Evolutionary conservation across 1,140 invertebrate species (phyloP).

Genomic region (Belonocnema kinseyi): DNA sequence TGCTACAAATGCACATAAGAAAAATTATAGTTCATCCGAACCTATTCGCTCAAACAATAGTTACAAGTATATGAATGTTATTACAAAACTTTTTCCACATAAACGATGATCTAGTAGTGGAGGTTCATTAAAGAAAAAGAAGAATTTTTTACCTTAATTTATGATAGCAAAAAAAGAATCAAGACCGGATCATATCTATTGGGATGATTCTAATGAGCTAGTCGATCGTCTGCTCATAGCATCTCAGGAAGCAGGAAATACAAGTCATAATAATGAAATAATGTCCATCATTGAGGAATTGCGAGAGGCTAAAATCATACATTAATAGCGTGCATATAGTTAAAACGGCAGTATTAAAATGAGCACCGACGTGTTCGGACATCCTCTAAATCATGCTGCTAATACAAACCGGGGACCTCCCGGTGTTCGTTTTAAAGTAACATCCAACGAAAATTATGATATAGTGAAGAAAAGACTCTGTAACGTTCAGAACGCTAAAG

Average conservation of each 20-base stretch:
- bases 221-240: constrained; percentile 60
- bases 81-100: constrained; percentile 4
- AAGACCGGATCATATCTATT: constrained; percentile 59
- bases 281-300: constrained; percentile 67
- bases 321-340: not conserved
- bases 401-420: constrained; percentile 8
- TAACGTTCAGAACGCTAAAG: no score
- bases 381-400: not conserved
- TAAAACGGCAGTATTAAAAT: constrained; percentile 40
- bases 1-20: constrained; percentile 48
- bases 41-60: constrained; percentile 32
- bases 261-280: constrained; percentile 67
- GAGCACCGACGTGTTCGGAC: constrained; percentile 54
- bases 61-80: no score
- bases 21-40: constrained; percentile 38
- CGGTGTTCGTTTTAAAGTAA: not conserved
- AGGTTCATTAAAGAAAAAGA: not conserved
- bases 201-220: constrained; percentile 68
- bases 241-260: constrained; percentile 62
- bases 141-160: not conserved
- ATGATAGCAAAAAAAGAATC: constrained; percentile 7
- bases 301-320: constrained; percentile 50
- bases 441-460: not conserved
- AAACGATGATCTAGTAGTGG: not conserved
- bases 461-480: no score